Percentiles rank a stretch among this genome's conserved stretches.
These are phyloP conservation scores for Nezara viridula DNA, from an alignment of 2,888 invertebrate species.

Conservation along the genomic window DNA sequence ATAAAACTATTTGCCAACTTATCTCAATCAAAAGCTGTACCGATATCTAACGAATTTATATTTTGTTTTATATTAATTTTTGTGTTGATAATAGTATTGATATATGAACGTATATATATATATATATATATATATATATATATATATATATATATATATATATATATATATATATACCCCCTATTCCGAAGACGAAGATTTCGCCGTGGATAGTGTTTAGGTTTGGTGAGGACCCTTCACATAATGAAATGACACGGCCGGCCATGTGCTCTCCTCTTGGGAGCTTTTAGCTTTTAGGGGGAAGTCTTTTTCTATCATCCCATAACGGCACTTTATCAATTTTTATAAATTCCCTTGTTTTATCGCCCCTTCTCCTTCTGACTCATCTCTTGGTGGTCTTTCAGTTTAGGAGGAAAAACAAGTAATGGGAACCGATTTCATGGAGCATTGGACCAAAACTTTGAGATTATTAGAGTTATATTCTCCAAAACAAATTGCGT, in stretches of 20 bases:
- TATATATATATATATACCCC: background rate
- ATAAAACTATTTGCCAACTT: too few species aligned
- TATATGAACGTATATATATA: too few species aligned
- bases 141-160: background rate
- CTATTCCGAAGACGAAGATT: background rate
- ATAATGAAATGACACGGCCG: conserved; percentile 56
- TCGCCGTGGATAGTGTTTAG: background rate
- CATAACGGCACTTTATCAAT: conserved; percentile 44
- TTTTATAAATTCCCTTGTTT: conserved; percentile 51
- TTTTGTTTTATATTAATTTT: too few species aligned
- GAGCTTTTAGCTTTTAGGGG: conserved; percentile 58
- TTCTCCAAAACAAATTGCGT: too few species aligned
- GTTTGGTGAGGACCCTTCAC: conserved; percentile 5
- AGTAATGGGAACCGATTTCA: background rate
- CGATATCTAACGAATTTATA: too few species aligned
- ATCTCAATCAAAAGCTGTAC: too few species aligned
- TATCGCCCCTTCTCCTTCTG: conserved; percentile 41
- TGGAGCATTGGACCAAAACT: background rate
- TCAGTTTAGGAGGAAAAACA: background rate
- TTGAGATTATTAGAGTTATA: background rate
- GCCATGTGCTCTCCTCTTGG: conserved; percentile 53
- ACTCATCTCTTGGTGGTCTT: background rate
- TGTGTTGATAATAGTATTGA: too few species aligned
- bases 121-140: background rate
- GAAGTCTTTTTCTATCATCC: conserved; percentile 45